Evolutionary conservation across 2,888 invertebrate genomes (phyloP), one percentile per base, ranked within the genome.

Genomic region (Chorisops tibialis): DNA sequence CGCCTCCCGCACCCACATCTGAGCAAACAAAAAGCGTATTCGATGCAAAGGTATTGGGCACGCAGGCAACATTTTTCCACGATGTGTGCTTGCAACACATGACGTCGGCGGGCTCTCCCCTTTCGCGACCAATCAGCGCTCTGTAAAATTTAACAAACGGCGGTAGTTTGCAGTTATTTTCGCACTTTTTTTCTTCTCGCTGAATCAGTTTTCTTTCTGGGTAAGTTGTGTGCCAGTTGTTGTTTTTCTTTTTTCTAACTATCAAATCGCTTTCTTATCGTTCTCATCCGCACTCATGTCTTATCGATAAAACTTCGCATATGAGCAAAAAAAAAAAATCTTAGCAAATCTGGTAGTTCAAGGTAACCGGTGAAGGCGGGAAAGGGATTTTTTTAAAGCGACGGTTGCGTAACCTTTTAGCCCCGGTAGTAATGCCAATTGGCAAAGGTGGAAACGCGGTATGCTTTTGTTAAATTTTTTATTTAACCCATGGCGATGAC

Each of bases 301-400:
- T 19, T 43, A 43, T 18, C 43, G 43, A 16, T 11, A 43, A 43
- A 43, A 18, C 3, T 7, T n/a, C 43, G 43, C 16, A 11, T 18
- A 14, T 9, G 39, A 14, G 39, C 39, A 12, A 39, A 39, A 39
- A 39, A 16, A 3, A 43, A 43, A 43, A 43, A 43, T 41, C n/a
- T 24, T 56, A 56, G 56, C 43, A 24, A n/a, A 30, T 6, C 24
- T 45, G 43, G 56, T 43, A 56, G 56, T 43, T 56, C 56, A 56
- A 56, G 56, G 56, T 16, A 43, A 56, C 21, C n/a, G n/a, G n/a
- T n/a, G n/a, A n/a, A n/a, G n/a, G n/a, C n/a, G n/a, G n/a, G n/a
- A n/a, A n/a, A n/a, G n/a, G n/a, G n/a, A n/a, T n/a, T n/a, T n/a
- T n/a, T n/a, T n/a, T n/a, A n/a, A n/a, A n/a, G 30, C 18, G 49